These are phyloP conservation scores for Oenanthe oenanthe DNA, from an alignment of 2,113 vertebrate genomes.

Conservation along the genomic window DNA sequence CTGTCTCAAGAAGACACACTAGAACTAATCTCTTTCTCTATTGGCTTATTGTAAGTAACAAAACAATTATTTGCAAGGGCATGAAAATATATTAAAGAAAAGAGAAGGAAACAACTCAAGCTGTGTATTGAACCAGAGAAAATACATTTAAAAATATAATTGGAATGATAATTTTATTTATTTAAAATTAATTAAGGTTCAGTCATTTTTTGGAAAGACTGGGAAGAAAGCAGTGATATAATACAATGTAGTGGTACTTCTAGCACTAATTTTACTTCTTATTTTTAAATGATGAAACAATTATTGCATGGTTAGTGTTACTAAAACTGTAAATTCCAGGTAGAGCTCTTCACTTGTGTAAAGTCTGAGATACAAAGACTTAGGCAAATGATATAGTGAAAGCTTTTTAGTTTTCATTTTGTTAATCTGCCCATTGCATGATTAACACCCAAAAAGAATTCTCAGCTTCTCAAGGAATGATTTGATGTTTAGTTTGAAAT, in stretches of 20 bases:
- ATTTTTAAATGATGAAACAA: background rate
- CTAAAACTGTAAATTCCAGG: background rate
- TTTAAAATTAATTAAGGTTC: background rate
- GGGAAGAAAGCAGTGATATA: background rate
- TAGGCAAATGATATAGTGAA: background rate
- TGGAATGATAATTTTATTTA: background rate
- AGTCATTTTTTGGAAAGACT: background rate
- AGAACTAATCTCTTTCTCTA: background rate
- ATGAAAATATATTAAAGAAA: background rate
- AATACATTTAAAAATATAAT: background rate
- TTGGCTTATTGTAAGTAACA: background rate
- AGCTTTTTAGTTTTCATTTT: background rate
- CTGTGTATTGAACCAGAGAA: background rate
- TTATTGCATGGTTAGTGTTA: background rate
- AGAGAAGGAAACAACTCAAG: background rate
- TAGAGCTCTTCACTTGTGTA: background rate
- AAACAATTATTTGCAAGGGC: background rate
- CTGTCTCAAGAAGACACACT: rapidly evolving
- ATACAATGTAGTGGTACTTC: background rate
- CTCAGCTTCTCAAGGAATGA: background rate
- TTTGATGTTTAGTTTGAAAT: background rate
- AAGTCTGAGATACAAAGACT: conserved; percentile 5
- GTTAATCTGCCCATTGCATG: background rate
- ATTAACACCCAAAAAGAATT: background rate
- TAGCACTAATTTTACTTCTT: background rate